A percentile compares a stretch with the other conserved stretches of the same genome.
Evolutionary conservation across 2,888 invertebrate species (phyloP).

Genomic region (Linnaemya tessellans): DNA sequence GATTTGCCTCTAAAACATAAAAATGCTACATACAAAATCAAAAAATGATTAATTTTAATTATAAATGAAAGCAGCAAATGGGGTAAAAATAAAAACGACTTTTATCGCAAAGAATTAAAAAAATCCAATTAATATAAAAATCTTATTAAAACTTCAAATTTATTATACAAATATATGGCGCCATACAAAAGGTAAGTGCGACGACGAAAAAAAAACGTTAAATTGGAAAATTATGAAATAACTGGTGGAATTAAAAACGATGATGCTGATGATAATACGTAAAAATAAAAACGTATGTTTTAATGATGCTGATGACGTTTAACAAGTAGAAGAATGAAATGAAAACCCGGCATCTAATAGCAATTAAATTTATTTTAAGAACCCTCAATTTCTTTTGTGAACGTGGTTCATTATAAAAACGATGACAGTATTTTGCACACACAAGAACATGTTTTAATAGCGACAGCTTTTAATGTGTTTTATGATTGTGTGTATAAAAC

Average conservation of each 20-base stretch:
- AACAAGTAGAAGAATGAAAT: constrained; percentile 43
- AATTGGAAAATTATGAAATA: constrained; percentile 3
- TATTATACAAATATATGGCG: constrained; percentile 16
- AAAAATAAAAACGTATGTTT: constrained; percentile 21
- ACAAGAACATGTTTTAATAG: not conserved
- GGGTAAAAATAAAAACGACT: not conserved
- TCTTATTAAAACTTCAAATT: constrained; percentile 39
- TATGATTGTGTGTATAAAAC: not conserved
- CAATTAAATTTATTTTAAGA: constrained; percentile 63
- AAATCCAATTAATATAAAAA: constrained; percentile 53
- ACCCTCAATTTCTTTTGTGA: constrained; percentile 45
- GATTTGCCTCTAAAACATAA: not conserved
- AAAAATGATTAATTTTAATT: constrained; percentile 30
- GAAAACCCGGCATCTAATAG: constrained; percentile 36
- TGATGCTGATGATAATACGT: constrained; percentile 22
- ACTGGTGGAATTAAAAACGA: constrained; percentile 23
- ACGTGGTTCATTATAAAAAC: constrained; percentile 47
- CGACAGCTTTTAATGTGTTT: constrained; percentile 2
- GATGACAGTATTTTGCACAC: not conserved
- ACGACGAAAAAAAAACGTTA: not conserved
- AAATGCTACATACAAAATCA: not conserved
- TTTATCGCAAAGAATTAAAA: constrained; percentile 7
- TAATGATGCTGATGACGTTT: not conserved
- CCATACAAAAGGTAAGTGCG: constrained; percentile 1
- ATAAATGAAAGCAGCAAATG: not conserved